These are phyloP conservation scores for Plusia festucae DNA, from an alignment of 2,888 invertebrate genomes.

Conservation along the genomic window DNA sequence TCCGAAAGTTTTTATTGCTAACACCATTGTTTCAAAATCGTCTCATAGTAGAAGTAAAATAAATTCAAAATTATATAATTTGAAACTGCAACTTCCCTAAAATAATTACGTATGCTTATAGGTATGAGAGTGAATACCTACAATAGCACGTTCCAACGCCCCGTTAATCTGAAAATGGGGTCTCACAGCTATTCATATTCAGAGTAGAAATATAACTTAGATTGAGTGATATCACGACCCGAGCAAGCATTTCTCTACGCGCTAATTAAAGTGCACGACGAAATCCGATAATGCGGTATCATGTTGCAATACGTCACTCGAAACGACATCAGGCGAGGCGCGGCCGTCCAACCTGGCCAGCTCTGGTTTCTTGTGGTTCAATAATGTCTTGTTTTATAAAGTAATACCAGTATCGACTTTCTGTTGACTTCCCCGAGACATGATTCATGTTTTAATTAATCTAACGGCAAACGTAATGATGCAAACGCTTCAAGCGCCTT, in stretches of 20 bases:
- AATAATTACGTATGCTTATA: constrained; percentile 30
- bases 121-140: constrained; percentile 21
- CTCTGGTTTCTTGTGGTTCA: constrained; percentile 79
- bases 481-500: constrained; percentile 20
- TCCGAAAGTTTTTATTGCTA: background rate
- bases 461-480: constrained; percentile 37
- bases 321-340: constrained; percentile 69
- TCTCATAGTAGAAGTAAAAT: background rate
- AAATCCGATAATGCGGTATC: constrained; percentile 79
- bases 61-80: background rate
- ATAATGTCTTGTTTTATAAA: constrained; percentile 65
- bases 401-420: constrained; percentile 66
- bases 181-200: constrained; percentile 46
- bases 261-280: constrained; percentile 78
- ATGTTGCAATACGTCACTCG: constrained; percentile 80
- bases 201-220: constrained; percentile 54
- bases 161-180: constrained; percentile 35
- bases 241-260: constrained; percentile 72
- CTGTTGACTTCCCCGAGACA: constrained; percentile 65
- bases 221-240: constrained; percentile 36
- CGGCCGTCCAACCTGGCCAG: constrained; percentile 58
- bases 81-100: constrained; percentile 29
- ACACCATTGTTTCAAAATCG: background rate
- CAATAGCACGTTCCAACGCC: constrained; percentile 22
- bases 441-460: constrained; percentile 54